Base-by-base conservation (phyloP, 2,797 vertebrate species). In the Scolopax rusticola region DNA sequence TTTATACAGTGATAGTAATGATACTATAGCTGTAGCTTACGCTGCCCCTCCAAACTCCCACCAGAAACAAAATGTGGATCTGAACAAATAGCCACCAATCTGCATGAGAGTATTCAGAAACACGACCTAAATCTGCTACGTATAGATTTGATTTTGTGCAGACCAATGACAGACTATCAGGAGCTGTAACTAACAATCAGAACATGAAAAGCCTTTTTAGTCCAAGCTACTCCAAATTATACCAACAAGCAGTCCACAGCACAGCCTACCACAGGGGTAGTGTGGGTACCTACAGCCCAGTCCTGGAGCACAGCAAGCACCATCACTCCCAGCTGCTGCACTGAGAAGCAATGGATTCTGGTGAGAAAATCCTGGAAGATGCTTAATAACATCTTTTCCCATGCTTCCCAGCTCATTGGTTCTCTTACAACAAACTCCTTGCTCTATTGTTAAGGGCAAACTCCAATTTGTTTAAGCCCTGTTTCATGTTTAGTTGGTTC, bases 191-290 rank as follows among this genome's bases (percentile, higher is more conserved):
- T 20, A 91, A 51, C 17, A 45, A 67, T 36, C 80, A 82, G 40
- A 91, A 91, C 1, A 5, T 57, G 60, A 82, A 90, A 93, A 90
- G 40, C 32, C n/a, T 82, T 79, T 89, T 65, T 54, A 63, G n/a
- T 32, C 40, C 50, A 79, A 90, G 36, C n/a, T 33, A 43, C 48
- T 30, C 23, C 3, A 2, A 63, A 67, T 64, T 11, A 69, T 36
- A 15, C 38, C 45, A 71, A 50, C 4, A 23, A 89, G 56, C 51
- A 54, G 40, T 19, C 57, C 21, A 25, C 41, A 81, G 47, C 21
- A 47, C n/a, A 74, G 77, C 59, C 63, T 45, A n/a, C 32, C 33
- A 32, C 0, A 0, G 50, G 36, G 36, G 36, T 36, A 36, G 36
- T 36, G 8, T 8, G 36, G 36, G 36, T 36, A 36, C 36, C 36